A percentile compares a stretch with the other conserved stretches of the same genome.
Conservation (phyloP, 2,888 invertebrate species). For the Cryptosula pallasiana region DNA sequence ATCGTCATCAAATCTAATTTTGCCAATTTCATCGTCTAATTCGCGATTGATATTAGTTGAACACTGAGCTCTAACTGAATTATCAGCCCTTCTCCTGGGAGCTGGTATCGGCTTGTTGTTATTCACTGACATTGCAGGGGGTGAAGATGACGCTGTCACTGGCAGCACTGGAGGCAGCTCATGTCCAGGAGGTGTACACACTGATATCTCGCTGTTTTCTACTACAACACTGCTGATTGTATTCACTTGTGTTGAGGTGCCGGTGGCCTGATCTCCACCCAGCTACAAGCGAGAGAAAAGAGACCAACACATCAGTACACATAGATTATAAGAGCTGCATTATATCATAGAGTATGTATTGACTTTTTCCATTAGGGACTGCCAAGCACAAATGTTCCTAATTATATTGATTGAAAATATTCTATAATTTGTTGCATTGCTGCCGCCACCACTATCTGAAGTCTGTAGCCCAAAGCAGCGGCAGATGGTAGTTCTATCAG, state of each 20-base stretch:
- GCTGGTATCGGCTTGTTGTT: slow-evolving; percentile 21
- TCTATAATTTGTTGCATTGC: background rate
- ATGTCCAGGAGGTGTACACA: background rate
- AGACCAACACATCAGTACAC: background rate
- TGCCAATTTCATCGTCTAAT: slow-evolving; percentile 13
- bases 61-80: slow-evolving; percentile 9
- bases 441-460: background rate
- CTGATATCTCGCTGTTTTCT: background rate
- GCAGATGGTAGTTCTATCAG: too few relatives aligned
- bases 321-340: background rate
- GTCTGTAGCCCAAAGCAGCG: background rate
- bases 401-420: background rate
- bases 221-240: background rate
- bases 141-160: background rate
- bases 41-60: slow-evolving; percentile 3
- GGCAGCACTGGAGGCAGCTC: background rate
- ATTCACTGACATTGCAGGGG: background rate
- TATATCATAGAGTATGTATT: background rate
- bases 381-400: background rate
- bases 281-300: background rate
- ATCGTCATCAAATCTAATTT: slow-evolving; percentile 24
- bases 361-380: background rate
- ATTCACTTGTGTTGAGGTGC: background rate
- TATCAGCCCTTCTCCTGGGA: slow-evolving; percentile 22
- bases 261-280: background rate